Percentiles rank a stretch among this genome's conserved stretches.
phyloP scores from a whole-genome alignment of 2,797 vertebrate genomes.

The Epinephelus coioides region DNA sequence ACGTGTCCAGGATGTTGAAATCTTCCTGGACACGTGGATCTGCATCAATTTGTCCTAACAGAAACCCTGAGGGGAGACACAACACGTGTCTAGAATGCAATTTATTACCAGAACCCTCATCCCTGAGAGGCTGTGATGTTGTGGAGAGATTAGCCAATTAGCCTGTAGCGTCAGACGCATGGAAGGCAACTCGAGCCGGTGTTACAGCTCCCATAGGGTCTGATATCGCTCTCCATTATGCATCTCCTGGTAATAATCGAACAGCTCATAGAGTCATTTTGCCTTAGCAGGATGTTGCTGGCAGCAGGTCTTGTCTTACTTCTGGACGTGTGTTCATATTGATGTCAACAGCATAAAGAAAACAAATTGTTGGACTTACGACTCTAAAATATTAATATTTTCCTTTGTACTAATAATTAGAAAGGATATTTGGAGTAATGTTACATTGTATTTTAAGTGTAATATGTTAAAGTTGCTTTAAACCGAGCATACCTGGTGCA shows the following conservation, averaged over 20 bases:
- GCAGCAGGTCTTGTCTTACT: background rate
- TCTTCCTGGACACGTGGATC: too few species aligned
- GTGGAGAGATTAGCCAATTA: slow-evolving; percentile 24
- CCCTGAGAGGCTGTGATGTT: slow-evolving; percentile 23
- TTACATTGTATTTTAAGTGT: too few species aligned
- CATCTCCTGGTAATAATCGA: background rate
- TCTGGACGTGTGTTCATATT: background rate
- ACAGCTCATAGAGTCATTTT: background rate
- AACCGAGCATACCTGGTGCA: background rate
- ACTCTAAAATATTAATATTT: background rate
- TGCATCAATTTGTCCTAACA: too few species aligned
- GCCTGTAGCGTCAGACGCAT: background rate
- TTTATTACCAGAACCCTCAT: slow-evolving; percentile 21
- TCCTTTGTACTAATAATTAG: background rate
- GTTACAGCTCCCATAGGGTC: slow-evolving; percentile 10
- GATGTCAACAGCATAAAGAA: background rate
- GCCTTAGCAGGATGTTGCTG: background rate
- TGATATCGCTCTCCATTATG: slow-evolving; percentile 5
- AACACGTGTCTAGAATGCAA: background rate
- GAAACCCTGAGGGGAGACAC: background rate
- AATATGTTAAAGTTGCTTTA: too few species aligned
- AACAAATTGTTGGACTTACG: background rate
- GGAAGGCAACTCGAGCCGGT: background rate
- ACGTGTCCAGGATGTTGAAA: too few species aligned
- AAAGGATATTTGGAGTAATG: background rate